These are phyloP conservation scores for Pelvicachromis taeniatus DNA, from an alignment of 2,113 vertebrate species.

Conservation along the genomic window DNA sequence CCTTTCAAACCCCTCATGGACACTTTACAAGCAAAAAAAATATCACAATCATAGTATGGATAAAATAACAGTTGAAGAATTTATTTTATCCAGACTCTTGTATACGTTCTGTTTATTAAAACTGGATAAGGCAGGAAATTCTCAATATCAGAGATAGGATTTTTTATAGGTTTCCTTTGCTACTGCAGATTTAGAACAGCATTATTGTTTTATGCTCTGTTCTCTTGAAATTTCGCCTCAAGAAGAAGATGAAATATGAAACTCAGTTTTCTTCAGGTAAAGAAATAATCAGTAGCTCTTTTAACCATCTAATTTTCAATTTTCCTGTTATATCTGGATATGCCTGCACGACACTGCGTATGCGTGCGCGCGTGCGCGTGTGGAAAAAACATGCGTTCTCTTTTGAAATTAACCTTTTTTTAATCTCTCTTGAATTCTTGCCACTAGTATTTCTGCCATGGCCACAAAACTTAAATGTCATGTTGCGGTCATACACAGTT, in stretches of 20 bases:
- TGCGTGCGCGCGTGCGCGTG: background rate
- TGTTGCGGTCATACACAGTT: background rate
- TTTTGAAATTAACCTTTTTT: background rate
- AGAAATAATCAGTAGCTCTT: background rate
- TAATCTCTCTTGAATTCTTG: background rate
- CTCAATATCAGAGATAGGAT: background rate
- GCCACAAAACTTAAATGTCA: rapidly evolving
- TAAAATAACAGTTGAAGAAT: too few relatives aligned
- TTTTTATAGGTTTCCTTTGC: background rate
- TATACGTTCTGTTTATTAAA: background rate
- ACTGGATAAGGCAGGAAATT: background rate
- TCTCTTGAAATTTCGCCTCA: background rate
- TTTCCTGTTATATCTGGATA: background rate
- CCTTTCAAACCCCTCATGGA: too few relatives aligned
- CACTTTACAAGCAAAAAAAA: background rate
- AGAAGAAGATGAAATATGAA: background rate
- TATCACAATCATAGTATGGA: background rate
- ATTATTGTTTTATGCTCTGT: background rate
- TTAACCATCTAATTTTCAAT: background rate
- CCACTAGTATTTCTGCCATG: rapidly evolving
- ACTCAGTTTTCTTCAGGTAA: background rate
- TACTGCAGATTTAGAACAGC: background rate
- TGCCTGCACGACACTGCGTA: background rate
- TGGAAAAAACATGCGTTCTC: background rate
- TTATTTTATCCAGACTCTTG: background rate